Base-by-base conservation (phyloP, 1,140 invertebrate species). In the Aricia agestis region DNA sequence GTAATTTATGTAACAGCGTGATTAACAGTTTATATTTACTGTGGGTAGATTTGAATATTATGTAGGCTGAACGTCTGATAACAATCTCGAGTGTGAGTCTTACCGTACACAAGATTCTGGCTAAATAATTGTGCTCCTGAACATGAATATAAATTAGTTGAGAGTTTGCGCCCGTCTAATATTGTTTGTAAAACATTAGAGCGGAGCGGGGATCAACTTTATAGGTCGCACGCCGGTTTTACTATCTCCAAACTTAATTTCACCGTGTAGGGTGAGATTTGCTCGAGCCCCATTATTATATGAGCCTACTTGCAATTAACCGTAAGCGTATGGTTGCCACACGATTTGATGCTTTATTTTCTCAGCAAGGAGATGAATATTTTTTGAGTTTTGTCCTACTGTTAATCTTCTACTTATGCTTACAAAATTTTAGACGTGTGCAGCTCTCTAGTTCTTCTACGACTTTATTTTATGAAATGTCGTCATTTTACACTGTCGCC, bases 171-270 rank as follows among this genome's bases (percentile, higher is more conserved):
- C 36, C 42, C 66, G 15, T 15, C 66, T 67, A 45, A 67, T 67
- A 45, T 42, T 67, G 66, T 67, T 67, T 67, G 66, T 67, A 67
- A 17, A 45, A 67, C 66, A 18, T 45, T 13, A 52, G 17, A 45
- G 41, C 66, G 36, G 11, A 42, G 32, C 18, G 42, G 41, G 66
- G 32, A 18, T 42, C 42, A 45, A 45, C 66, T 67, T 67, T 18
- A 41, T 45, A 45, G 66, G 66, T 67, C 18, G 41, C 66, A 45
- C n/a, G 17, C 17, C 66, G 41, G 66, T 67, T 67, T 67, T 25
- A 45, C 36, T 41, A 67, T 67, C 66, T 67, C 42, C 36, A 41
- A 67, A 52, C 42, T 67, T 67, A 45, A 67, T 67, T 42, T 67
- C 18, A 45, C 32, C 41, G 66, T 45, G 10, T 67, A 17, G 42